Evolutionary conservation across 2,797 vertebrate species (phyloP), one percentile per base, ranked within the genome.

Genomic region (Cottoperca gobio): DNA sequence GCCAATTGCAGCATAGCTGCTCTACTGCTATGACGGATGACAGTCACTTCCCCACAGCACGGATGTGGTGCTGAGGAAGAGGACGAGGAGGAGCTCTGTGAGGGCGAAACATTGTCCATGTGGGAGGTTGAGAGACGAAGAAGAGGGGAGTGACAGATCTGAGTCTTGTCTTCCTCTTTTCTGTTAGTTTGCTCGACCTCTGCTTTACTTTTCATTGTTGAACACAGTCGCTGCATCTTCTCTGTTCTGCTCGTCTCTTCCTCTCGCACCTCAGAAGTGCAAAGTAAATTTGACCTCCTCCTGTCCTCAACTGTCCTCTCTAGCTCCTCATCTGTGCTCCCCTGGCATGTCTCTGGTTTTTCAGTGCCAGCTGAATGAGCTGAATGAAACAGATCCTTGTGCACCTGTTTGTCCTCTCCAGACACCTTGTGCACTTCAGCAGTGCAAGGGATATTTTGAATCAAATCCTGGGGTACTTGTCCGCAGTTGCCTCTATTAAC

Each of bases 1-100:
- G 63, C 55, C 23, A 39, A 19, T 19, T 78, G 82, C 31, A 57
- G 17, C 54, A 40, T 17, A 42, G 54, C 33, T 6, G 71, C 78
- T 69, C 49, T 76, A 13, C 91, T 74, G 75, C 89, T 88, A 81
- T 93, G 90, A 69, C 91, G 67, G 57, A 94, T 94, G 37, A 94
- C 93, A 13, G 90, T 87, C 26, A 94, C 92, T 7, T 82, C 81
- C 24, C 73, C 83, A 53, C 60, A 82, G 58, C 77, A 84, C 0
- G 6, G 77, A 43, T 40, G 70, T 17, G 59, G 49, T 2, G 71
- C 66, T 39, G 70, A 77, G 21, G 74, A 73, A 23, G 62, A 62
- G 21, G 33, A 59, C 10, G 70, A 68, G 14, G 46, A 19, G 28
- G 62, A 40, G 13, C 42, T 37, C 48, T 42, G 52, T 23, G 57